Conservation (phyloP, 2,113 vertebrate genomes). For the Boulengeromyrus knoepffleri region DNA sequence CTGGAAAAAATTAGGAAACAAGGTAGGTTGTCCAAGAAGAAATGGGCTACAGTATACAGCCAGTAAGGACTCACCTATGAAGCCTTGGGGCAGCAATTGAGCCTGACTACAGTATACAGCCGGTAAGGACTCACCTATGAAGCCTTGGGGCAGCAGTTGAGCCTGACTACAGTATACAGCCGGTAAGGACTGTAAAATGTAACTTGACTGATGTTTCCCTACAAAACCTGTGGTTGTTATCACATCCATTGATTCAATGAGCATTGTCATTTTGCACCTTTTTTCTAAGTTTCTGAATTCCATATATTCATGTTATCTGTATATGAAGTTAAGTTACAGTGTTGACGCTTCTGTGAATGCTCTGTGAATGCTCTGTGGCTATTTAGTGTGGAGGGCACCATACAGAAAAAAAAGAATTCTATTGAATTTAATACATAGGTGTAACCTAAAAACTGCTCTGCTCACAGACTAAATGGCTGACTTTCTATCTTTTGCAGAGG, state of each 20-base stretch:
- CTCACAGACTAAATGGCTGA: neutral
- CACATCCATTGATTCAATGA: neutral
- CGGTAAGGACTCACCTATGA: too few species aligned
- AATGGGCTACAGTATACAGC: neutral
- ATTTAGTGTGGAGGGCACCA: neutral
- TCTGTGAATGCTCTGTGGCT: neutral
- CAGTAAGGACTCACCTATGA: neutral
- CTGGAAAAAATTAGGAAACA: neutral
- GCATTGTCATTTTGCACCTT: neutral
- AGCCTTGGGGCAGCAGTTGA: too few species aligned
- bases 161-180: too few species aligned
- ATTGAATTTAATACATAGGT: neutral
- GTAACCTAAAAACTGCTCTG: neutral
- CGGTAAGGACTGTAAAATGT: neutral
- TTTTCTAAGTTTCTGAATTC: neutral
- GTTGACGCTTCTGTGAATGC: neutral
- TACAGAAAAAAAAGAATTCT: neutral
- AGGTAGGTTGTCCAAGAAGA: neutral
- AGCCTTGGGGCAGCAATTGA: too few species aligned
- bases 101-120: too few species aligned
- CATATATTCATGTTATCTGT: neutral
- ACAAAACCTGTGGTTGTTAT: neutral
- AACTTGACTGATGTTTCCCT: neutral
- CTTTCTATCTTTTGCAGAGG: neutral
- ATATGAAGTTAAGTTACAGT: neutral